Percentiles rank a stretch among this genome's conserved stretches.
Conservation (phyloP, 2,113 vertebrate species). For the Hippoglossus stenolepis region DNA sequence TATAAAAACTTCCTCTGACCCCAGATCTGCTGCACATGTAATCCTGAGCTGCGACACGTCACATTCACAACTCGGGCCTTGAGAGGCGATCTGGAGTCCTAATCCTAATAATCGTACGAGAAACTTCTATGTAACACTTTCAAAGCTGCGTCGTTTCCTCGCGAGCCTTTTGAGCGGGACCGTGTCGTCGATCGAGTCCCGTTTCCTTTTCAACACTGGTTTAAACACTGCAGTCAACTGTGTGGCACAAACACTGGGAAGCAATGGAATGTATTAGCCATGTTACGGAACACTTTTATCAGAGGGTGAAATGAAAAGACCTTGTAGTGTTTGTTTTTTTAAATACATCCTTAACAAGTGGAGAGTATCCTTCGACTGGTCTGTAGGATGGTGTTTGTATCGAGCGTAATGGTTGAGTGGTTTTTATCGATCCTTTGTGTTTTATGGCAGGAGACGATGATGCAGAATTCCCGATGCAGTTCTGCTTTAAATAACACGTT, state of each 20-base stretch:
- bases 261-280: constrained; percentile 54
- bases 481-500: constrained; percentile 38
- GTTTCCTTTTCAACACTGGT: constrained; percentile 44
- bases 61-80: constrained; percentile 42
- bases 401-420: constrained; percentile 30
- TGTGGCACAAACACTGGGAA: constrained; percentile 31
- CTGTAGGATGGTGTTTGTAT: not conserved
- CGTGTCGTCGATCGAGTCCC: not conserved
- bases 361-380: constrained; percentile 2
- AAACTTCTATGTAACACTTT: constrained; percentile 37
- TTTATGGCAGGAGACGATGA: constrained; percentile 2
- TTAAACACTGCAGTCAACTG: constrained; percentile 54
- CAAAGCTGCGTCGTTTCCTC: not conserved
- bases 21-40: constrained; percentile 15
- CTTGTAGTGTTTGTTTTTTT: constrained; percentile 37
- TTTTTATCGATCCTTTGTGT: constrained; percentile 39
- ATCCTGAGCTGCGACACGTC: constrained; percentile 35
- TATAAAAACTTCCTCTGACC: constrained; percentile 37
- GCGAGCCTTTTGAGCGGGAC: not conserved
- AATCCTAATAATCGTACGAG: not conserved
- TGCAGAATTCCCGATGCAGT: constrained; percentile 1
- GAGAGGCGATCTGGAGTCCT: constrained; percentile 7
- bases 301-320: constrained; percentile 20
- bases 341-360: not conserved
- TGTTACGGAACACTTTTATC: constrained; percentile 45